Evolutionary conservation across 2,888 invertebrate genomes (phyloP).

Genomic region (Horisme vitalbata): DNA sequence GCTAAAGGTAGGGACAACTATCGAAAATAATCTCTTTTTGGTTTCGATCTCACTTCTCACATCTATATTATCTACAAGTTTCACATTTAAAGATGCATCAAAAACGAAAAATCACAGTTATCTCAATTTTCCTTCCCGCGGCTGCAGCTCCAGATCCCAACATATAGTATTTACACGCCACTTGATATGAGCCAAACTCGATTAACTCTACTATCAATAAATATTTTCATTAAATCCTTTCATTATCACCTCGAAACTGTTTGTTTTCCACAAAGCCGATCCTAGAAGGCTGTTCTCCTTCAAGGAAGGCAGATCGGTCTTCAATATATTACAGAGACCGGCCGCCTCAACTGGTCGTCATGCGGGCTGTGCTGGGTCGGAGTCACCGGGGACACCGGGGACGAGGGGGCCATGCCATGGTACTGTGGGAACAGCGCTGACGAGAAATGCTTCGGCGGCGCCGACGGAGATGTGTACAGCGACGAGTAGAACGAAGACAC

Average conservation of each 20-base stretch:
- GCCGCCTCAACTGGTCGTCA: constrained; percentile 85
- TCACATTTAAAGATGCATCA: constrained; percentile 61
- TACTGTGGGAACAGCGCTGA: constrained; percentile 81
- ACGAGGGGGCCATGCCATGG: constrained; percentile 67
- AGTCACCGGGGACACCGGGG: constrained; percentile 72
- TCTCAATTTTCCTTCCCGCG: constrained; percentile 54
- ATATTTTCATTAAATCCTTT: constrained; percentile 53
- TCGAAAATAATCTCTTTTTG: constrained; percentile 78
- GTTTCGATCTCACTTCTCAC: constrained; percentile 79
- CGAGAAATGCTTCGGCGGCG: constrained; percentile 77
- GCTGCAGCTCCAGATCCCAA: constrained; percentile 44
- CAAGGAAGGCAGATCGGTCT: constrained; percentile 75
- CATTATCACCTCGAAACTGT: constrained; percentile 53
- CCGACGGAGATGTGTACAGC: constrained; percentile 83
- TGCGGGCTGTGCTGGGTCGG: constrained; percentile 76
- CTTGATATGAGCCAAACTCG: constrained; percentile 70
- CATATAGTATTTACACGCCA: constrained; percentile 73
- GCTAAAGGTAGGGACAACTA: constrained; percentile 64
- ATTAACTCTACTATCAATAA: constrained; percentile 68
- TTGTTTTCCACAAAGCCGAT: constrained; percentile 46
- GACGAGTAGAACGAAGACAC: constrained; percentile 88
- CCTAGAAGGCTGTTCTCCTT: constrained; percentile 53
- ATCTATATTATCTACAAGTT: constrained; percentile 58
- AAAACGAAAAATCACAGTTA: constrained; percentile 77
- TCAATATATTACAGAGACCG: constrained; percentile 88